Evolutionary conservation across 2,888 invertebrate species (phyloP).

Genomic region (Tigriopus californicus): DNA sequence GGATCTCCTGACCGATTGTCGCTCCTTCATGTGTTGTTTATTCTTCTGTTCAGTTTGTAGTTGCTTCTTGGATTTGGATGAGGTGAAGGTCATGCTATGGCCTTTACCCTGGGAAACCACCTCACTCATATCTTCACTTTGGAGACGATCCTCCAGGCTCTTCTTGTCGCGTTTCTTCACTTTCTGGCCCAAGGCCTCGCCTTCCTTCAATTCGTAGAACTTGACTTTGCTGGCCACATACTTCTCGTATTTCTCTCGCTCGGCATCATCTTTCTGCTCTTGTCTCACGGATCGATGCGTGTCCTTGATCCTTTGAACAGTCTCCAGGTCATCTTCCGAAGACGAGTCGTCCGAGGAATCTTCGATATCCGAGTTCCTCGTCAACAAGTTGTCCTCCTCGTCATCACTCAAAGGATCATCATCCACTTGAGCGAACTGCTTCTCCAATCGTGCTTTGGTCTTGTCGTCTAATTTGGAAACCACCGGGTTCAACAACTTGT

Average conservation of each 20-base stretch:
- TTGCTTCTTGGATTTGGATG: slow-evolving; percentile 15
- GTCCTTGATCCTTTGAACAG: slow-evolving; percentile 59
- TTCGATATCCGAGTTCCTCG: slow-evolving; percentile 34
- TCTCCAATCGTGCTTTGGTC: slow-evolving; percentile 40
- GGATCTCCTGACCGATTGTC: slow-evolving; percentile 27
- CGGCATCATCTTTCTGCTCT: slow-evolving; percentile 25
- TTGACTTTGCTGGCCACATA: slow-evolving; percentile 27
- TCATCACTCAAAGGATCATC: slow-evolving; percentile 32
- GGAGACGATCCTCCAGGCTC: slow-evolving; percentile 17
- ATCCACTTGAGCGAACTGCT: slow-evolving; percentile 35
- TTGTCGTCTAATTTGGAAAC: slow-evolving; percentile 57
- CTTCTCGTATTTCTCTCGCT: neutral
- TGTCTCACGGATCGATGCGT: slow-evolving; percentile 45
- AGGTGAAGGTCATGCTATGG: slow-evolving; percentile 16
- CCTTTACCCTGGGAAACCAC: slow-evolving; percentile 32
- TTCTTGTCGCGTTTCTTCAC: neutral
- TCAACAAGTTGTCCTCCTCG: slow-evolving; percentile 27
- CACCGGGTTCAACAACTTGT: slow-evolving; percentile 58
- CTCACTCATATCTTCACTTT: slow-evolving; percentile 34
- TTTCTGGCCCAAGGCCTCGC: slow-evolving; percentile 22
- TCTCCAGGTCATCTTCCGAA: slow-evolving; percentile 62
- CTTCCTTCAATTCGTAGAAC: slow-evolving; percentile 41
- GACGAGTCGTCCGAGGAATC: slow-evolving; percentile 25
- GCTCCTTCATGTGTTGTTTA: slow-evolving; percentile 26
- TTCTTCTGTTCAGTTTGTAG: slow-evolving; percentile 20